Base-by-base conservation (phyloP, 2,797 vertebrate species). In the Diceros bicornis region DNA sequence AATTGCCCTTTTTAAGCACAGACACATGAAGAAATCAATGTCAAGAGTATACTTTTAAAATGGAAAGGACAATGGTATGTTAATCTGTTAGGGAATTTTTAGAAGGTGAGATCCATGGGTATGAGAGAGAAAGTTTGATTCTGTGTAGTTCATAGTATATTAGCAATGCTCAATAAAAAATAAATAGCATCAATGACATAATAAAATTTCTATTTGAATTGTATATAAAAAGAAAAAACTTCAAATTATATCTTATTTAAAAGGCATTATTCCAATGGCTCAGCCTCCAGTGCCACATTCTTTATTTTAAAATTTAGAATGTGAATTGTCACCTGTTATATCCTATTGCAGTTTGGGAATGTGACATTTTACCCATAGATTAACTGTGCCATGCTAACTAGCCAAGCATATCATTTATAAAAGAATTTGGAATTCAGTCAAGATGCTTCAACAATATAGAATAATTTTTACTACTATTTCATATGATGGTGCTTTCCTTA, bases 321-420 rank as follows among this genome's bases (percentile, higher is more conserved):
- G 81, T 87, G 69, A 95, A 81, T 83, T 86, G 64, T 94, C 77
- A 77, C 82, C 41, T 94, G 29, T 62, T 96, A 64, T 72, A 77
- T 94, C 47, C 83, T 66, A 66, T 92, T 91, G n/a, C 44, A 21
- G 29, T 95, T 86, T 79, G 20, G 37, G 68, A 90, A 95, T 88
- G 59, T 91, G 88, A 94, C 71, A 75, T 96, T 95, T 94, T 97
- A 92, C 84, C 78, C 69, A 94, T 91, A 92, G 69, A 90, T 96
- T 92, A 97, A 83, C 79, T 93, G 62, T 95, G 64, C 79, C 52
- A 64, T n/a, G 59, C 37, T 86, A 66, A 9, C 47, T 92, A 64
- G 4, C 89, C 82, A 97, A 75, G 18, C 12, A 74, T 83, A 88
- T 34, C 7, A 14, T 89, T 93, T 97, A 79, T 93, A 83, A 92